Conservation (phyloP, 2,113 vertebrate species). For the Vulpes lagopus region DNA sequence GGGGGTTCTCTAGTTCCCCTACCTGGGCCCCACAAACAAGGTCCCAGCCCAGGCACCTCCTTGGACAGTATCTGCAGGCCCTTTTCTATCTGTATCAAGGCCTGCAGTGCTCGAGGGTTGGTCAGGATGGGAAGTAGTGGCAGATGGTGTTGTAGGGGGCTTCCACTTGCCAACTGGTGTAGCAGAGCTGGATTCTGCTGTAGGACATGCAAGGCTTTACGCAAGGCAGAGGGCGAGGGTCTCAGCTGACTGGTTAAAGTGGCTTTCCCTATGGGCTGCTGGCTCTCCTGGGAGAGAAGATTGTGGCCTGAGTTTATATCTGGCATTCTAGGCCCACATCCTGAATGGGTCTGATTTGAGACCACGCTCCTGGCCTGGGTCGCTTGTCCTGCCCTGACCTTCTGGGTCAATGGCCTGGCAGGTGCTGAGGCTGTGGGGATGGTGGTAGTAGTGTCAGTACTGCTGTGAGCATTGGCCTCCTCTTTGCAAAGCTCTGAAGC, state of each 20-base stretch:
- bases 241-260: not conserved
- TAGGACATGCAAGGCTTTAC: conserved; percentile 50
- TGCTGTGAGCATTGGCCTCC: not conserved
- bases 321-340: not conserved
- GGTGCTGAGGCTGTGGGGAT: not conserved
- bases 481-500: not conserved
- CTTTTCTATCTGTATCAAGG: conserved; percentile 78
- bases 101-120: conserved; percentile 76
- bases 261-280: conserved; percentile 21
- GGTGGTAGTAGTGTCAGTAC: not conserved
- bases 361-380: not conserved
- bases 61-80: conserved; percentile 68
- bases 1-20: conserved; percentile 7
- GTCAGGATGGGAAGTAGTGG: conserved; percentile 71
- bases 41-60: conserved; percentile 74
- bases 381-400: conserved; percentile 43
- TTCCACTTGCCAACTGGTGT: conserved; percentile 33
- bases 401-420: not conserved
- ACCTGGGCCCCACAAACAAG: not conserved
- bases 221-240: conserved; percentile 37
- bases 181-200: conserved; percentile 64
- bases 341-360: conserved; percentile 21
- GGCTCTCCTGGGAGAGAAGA: not conserved
- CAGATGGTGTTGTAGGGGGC: conserved; percentile 39
- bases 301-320: not conserved